Conservation (phyloP, 2,113 vertebrate species). For the Phoenicopterus ruber region DNA sequence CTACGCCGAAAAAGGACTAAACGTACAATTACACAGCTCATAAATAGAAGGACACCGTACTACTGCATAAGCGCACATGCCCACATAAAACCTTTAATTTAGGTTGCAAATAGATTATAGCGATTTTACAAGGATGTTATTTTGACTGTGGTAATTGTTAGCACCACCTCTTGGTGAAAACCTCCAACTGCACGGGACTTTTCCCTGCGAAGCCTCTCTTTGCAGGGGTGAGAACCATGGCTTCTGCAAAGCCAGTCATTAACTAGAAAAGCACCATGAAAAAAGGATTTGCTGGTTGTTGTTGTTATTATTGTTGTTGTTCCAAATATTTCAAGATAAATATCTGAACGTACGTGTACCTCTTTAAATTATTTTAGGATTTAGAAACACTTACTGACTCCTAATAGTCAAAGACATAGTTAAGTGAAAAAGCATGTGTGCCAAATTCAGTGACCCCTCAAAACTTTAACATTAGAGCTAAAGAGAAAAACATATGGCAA, state of each 20-base stretch:
- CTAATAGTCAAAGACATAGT: neutral
- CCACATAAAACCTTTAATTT: slow-evolving; percentile 38
- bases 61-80: neutral
- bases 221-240: neutral
- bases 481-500: slow-evolving; percentile 7
- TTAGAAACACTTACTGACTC: neutral
- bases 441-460: neutral
- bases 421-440: neutral
- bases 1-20: neutral
- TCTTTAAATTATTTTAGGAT: neutral
- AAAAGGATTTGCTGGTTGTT: neutral
- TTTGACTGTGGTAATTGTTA: neutral
- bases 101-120: neutral
- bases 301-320: neutral
- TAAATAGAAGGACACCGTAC: neutral
- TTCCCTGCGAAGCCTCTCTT: neutral
- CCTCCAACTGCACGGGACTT: neutral
- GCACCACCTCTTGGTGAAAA: slow-evolving; percentile 27
- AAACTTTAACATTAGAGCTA: neutral
- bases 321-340: neutral
- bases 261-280: neutral
- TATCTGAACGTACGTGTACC: neutral
- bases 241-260: neutral
- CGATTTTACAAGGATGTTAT: neutral
- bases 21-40: slow-evolving; percentile 48